Evolutionary conservation across 2,888 invertebrate genomes (phyloP), one percentile per base, ranked within the genome.

Genomic region (Plebejus anna): DNA sequence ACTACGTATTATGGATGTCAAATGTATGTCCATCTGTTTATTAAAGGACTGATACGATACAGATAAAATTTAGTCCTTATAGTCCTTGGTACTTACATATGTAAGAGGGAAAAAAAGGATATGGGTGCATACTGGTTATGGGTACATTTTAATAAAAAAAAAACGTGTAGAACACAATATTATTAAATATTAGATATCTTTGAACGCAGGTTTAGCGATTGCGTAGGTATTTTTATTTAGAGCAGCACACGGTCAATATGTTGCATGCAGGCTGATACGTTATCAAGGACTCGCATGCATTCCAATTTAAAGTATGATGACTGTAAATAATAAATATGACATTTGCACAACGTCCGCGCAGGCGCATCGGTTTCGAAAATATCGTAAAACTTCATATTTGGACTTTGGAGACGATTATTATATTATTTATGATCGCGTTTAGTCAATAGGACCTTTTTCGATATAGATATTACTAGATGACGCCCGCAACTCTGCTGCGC

Each of bases 251-350:
- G 82, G 81, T 80, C 82, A 80, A 72, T 28, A 80, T 76, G 77
- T 77, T 76, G 80, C 80, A 84, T 84, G 82, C 82, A 81, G 82
- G 83, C 81, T 81, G 80, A 82, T 81, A 81, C 81, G 76, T 77
- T 82, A 83, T 81, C 82, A 82, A 82, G 80, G 79, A 77, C 82
- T 83, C 38, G 13, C 38, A n/a, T 86, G 85, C 87, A 87, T 86
- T 84, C 82, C 80, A 78, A 79, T 83, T 81, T 81, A 81, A 81
- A 83, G 82, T 71, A 47, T 22, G 9, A 51, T 4, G 61, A 61
- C 61, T 28, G 72, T 81, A 80, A 82, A 79, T 79, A 83, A 84
- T 85, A 85, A 86, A 86, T 84, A 59, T 61, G 77, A 3, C 75
- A 78, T 79, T 79, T 79, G 71, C 78, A 77, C 78, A 79, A 79